Evolutionary conservation across 2,888 invertebrate genomes (phyloP).

Genomic region (Cepaea hortensis): DNA sequence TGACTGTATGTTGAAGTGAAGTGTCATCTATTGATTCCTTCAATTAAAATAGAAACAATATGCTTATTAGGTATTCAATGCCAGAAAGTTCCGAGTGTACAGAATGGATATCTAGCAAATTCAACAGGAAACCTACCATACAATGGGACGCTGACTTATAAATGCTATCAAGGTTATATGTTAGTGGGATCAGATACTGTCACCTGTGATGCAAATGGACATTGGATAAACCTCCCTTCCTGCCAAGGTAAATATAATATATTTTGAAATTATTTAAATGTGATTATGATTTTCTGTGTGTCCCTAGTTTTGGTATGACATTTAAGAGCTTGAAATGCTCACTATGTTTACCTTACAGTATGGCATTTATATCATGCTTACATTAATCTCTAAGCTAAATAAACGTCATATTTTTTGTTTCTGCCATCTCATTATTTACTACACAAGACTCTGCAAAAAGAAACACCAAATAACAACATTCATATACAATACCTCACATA

Average conservation of each 20-base stretch:
- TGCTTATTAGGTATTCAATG: conserved; percentile 62
- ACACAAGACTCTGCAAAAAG: no score
- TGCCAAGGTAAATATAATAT: conserved; percentile 48
- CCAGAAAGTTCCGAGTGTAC: conserved; percentile 58
- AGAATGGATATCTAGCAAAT: conserved; percentile 60
- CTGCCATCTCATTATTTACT: no score
- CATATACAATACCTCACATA: no score
- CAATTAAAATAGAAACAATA: no score
- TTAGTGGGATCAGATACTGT: conserved; percentile 54
- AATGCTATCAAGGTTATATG: conserved; percentile 63
- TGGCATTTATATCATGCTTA: no score
- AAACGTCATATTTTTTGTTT: no score
- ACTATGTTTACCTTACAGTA: no score
- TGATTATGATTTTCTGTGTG: not conserved
- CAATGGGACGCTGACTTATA: conserved; percentile 57
- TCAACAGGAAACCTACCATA: conserved; percentile 58
- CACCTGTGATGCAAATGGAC: conserved; percentile 56
- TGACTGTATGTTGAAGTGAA: no score
- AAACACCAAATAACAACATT: no score
- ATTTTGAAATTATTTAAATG: not conserved
- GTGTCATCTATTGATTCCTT: no score
- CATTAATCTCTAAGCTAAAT: no score
- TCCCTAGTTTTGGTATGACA: not conserved
- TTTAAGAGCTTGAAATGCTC: not conserved
- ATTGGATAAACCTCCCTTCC: conserved; percentile 58